A percentile compares a stretch with the other conserved stretches of the same genome.
Evolutionary conservation across 2,888 invertebrate species (phyloP).

Genomic region (Pristionchus fissidentatus): DNA sequence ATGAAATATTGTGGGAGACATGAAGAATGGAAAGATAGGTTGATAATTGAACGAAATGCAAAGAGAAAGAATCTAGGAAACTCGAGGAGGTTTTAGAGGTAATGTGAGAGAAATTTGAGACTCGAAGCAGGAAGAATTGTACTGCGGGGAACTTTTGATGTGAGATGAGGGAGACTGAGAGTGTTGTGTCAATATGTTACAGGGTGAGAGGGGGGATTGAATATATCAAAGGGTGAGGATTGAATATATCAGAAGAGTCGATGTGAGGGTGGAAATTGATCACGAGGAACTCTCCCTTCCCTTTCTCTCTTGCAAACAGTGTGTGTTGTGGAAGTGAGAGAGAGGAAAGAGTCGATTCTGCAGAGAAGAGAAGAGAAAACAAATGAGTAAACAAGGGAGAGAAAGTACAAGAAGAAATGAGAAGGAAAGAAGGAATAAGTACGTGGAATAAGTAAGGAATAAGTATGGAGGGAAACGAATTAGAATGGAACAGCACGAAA

Average conservation of each 20-base stretch:
- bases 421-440: background rate
- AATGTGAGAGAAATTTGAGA: constrained; percentile 1
- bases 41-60: no score
- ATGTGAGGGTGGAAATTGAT: background rate
- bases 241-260: background rate
- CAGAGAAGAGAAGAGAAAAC: no score
- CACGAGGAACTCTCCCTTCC: constrained; percentile 13
- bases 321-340: background rate
- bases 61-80: background rate
- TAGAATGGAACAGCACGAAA: no score
- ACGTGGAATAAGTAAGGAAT: background rate
- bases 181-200: background rate
- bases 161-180: no score
- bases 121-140: constrained; percentile 4
- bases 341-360: no score
- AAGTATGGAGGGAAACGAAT: background rate
- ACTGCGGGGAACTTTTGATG: no score
- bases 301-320: background rate
- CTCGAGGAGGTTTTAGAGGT: background rate
- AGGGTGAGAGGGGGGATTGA: background rate
- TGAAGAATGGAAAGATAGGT: no score
- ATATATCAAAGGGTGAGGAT: background rate
- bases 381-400: background rate
- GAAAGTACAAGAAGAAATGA: background rate
- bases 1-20: no score